Conservation (phyloP, 2,797 vertebrate species). For the Nannoperca australis region DNA sequence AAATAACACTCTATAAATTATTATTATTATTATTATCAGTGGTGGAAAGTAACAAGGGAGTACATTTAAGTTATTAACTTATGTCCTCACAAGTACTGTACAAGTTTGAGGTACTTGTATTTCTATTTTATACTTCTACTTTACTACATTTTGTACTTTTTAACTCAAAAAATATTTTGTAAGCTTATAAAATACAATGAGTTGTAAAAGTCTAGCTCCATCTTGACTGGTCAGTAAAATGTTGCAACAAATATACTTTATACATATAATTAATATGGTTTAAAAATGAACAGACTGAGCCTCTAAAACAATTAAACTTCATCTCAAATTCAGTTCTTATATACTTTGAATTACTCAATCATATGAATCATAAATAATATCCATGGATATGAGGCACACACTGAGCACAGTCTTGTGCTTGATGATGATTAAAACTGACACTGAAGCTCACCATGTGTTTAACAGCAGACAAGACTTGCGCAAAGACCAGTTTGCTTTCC, state of each 20-base stretch:
- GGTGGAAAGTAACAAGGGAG: neutral
- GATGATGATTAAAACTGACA: neutral
- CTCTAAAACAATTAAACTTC: neutral
- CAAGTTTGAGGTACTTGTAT: neutral
- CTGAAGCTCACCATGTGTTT: slow-evolving; percentile 85
- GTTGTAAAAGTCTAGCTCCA: neutral
- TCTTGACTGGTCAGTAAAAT: neutral
- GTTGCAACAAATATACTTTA: neutral
- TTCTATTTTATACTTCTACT: neutral
- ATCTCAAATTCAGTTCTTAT: neutral
- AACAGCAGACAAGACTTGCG: slow-evolving; percentile 85
- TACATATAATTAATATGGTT: neutral
- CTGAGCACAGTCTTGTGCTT: neutral
- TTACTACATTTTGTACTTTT: neutral
- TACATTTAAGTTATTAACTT: neutral
- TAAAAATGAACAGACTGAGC: neutral
- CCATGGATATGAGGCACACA: neutral
- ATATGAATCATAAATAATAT: neutral
- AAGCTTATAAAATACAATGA: neutral
- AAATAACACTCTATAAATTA: neutral
- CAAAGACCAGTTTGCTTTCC: slow-evolving; percentile 84
- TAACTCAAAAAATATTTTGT: too few relatives aligned
- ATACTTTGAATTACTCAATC: neutral
- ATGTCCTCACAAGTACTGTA: too few relatives aligned
- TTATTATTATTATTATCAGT: neutral